A percentile compares a stretch with the other conserved stretches of the same genome.
phyloP scores from a whole-genome alignment of 2,797 vertebrate species.

The Eutrigla gurnardus region DNA sequence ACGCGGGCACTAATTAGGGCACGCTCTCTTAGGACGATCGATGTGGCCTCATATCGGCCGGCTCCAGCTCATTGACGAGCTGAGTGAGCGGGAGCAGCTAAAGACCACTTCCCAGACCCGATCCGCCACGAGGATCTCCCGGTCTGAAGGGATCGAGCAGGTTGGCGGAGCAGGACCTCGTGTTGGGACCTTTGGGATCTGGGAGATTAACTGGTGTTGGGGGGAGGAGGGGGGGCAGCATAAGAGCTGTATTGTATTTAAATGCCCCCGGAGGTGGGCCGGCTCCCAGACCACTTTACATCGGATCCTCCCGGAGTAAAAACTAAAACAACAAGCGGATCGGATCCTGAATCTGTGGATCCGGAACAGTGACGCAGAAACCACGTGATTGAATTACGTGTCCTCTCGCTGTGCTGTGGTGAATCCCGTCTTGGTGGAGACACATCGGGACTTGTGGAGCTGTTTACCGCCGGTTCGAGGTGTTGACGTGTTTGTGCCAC shows the following conservation, averaged over 20 bases:
- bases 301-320: too few species aligned
- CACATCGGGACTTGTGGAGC: too few species aligned
- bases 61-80: conserved; percentile 78
- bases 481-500: too few species aligned
- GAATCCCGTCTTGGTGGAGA: too few species aligned
- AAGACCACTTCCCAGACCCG: conserved; percentile 56
- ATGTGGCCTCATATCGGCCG: conserved; percentile 75
- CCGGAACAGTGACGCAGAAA: too few species aligned
- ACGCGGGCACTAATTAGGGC: conserved; percentile 75
- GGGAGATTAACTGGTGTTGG: conserved; percentile 48
- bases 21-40: conserved; percentile 75
- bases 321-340: too few species aligned
- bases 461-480: too few species aligned
- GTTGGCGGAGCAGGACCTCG: conserved; percentile 41
- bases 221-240: conserved; percentile 43
- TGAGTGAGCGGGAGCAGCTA: conserved; percentile 66
- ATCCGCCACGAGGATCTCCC: conserved; percentile 21
- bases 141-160: conserved; percentile 17
- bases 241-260: conserved; percentile 59
- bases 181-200: conserved; percentile 55
- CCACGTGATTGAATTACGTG: too few species aligned
- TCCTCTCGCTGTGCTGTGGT: too few species aligned
- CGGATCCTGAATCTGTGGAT: too few species aligned
- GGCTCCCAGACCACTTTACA: too few species aligned
- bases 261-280: conserved; percentile 24